Conservation (phyloP, 1,140 invertebrate species). For the Drosophila suzukii region DNA sequence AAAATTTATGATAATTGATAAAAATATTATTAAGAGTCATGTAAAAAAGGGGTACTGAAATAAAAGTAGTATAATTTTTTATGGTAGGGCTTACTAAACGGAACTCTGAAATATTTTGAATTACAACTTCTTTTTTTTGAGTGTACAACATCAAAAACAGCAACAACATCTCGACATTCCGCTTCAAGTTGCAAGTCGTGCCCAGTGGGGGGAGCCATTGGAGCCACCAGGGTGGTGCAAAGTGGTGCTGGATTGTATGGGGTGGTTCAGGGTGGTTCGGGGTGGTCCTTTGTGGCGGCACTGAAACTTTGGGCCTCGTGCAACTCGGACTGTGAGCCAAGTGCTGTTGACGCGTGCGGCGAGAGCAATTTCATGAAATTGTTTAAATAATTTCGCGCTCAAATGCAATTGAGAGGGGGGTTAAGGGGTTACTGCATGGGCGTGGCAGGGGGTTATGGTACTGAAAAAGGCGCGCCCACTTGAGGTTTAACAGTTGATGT, state of each 20-base stretch:
- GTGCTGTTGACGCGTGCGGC: conserved; percentile 80
- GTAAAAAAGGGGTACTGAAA: no score
- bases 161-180: conserved; percentile 53
- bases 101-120: neutral
- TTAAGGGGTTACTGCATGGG: neutral
- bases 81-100: neutral
- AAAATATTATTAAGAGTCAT: no score
- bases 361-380: conserved; percentile 79
- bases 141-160: conserved; percentile 20
- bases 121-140: neutral
- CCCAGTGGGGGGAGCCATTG: conserved; percentile 25
- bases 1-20: no score
- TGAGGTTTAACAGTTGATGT: conserved; percentile 62
- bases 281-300: conserved; percentile 20
- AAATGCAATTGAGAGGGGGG: conserved; percentile 81
- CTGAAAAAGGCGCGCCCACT: conserved; percentile 59
- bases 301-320: conserved; percentile 53
- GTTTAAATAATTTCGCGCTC: conserved; percentile 82
- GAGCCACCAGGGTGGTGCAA: conserved; percentile 2
- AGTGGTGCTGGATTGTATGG: neutral
- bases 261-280: neutral
- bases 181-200: conserved; percentile 63
- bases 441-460: neutral
- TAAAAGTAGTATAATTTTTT: no score
- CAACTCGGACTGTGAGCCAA: conserved; percentile 62